Evolutionary conservation across 2,888 invertebrate species (phyloP).

Genomic region (Dryococelus australis): DNA sequence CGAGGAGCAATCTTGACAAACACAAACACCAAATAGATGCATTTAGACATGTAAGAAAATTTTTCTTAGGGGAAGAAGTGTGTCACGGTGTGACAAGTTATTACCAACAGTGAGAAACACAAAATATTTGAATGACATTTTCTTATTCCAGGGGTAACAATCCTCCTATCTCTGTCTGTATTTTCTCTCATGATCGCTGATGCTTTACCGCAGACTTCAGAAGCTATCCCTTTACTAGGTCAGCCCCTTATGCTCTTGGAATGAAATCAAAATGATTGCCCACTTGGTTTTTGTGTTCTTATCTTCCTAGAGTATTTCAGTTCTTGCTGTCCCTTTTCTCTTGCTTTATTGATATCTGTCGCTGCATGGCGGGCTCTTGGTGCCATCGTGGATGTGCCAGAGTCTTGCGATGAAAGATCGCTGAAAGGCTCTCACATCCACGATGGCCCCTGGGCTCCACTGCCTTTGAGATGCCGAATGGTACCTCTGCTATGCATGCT

Average conservation of each 20-base stretch:
- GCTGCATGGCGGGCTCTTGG: slow-evolving; percentile 4
- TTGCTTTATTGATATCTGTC: slow-evolving; percentile 23
- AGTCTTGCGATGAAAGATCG: neutral
- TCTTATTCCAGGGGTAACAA: slow-evolving; percentile 59
- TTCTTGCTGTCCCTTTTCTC: slow-evolving; percentile 34
- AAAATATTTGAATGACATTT: slow-evolving; percentile 37
- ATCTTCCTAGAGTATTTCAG: slow-evolving; percentile 42
- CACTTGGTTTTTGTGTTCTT: slow-evolving; percentile 42
- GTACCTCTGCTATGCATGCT: slow-evolving; percentile 27
- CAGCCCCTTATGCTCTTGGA: slow-evolving; percentile 48
- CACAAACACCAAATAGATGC: slow-evolving; percentile 28
- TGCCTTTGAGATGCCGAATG: slow-evolving; percentile 11
- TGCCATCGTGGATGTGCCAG: neutral
- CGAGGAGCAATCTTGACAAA: neutral
- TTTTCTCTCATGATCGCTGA: slow-evolving; percentile 64
- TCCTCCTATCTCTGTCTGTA: slow-evolving; percentile 63
- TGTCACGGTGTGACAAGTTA: slow-evolving; percentile 1
- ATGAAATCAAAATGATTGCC: slow-evolving; percentile 44
- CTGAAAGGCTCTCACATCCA: neutral
- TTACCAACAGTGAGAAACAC: neutral
- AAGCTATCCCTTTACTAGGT: slow-evolving; percentile 65
- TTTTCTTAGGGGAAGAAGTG: slow-evolving; percentile 20
- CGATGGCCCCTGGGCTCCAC: neutral
- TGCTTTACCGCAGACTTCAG: slow-evolving; percentile 65
- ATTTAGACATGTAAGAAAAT: neutral